phyloP scores from a whole-genome alignment of 2,797 vertebrate species.

The Thripadectes ignobilis region DNA sequence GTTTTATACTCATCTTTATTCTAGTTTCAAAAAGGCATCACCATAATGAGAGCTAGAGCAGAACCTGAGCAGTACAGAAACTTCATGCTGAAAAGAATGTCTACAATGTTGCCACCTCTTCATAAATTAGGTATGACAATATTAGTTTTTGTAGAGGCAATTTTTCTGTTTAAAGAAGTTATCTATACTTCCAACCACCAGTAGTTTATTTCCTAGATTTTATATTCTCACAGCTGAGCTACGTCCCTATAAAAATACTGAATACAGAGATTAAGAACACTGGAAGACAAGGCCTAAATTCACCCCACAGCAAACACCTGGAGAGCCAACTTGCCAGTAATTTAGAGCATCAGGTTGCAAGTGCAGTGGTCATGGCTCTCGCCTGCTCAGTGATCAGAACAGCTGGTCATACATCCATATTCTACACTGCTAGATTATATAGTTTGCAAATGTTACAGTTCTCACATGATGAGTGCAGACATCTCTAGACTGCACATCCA shows the following conservation, averaged over 20 bases:
- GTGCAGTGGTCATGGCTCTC: neutral
- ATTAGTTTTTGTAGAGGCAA: neutral
- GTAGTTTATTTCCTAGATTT: neutral
- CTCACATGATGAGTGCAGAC: neutral
- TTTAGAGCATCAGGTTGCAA: neutral
- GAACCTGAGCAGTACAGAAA: neutral
- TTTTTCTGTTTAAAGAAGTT: neutral
- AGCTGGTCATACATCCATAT: neutral
- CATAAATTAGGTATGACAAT: neutral
- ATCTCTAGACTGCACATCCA: neutral
- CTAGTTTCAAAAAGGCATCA: neutral
- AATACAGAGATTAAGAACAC: neutral
- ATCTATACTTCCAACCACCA: neutral
- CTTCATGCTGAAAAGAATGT: neutral
- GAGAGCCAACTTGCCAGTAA: neutral
- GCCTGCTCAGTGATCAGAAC: neutral
- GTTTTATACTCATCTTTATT: neutral
- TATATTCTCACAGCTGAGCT: neutral
- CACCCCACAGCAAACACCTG: neutral
- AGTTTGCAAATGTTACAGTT: neutral
- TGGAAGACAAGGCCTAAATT: neutral
- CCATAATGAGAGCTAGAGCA: neutral
- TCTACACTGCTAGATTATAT: neutral
- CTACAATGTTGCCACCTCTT: neutral
- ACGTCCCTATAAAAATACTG: neutral